phyloP scores from a whole-genome alignment of 92 coral and sea anemone species.

The Siderastrea siderea region DNA sequence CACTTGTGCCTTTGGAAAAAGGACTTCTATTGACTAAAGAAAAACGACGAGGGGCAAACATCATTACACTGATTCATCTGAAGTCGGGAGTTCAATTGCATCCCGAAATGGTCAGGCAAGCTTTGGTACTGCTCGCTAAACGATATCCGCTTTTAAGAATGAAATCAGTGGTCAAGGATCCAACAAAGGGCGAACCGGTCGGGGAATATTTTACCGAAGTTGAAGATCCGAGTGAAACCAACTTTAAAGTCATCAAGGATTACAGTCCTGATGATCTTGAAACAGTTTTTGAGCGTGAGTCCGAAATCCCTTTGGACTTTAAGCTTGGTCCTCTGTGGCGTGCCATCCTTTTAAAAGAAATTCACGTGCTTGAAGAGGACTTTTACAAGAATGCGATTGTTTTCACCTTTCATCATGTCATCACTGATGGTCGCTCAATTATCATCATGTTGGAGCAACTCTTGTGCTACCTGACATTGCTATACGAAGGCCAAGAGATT shows the following conservation, averaged over 20 bases:
- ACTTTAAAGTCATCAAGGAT: background rate
- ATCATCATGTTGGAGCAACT: too few species aligned
- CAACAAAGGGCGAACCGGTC: background rate
- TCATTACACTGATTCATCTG: background rate
- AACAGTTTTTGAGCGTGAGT: constrained; percentile 29
- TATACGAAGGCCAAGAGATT: constrained; percentile 36
- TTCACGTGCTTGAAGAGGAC: too few species aligned
- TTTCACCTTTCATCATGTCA: too few species aligned
- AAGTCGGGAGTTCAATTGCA: background rate
- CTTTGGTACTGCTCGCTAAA: constrained; percentile 12
- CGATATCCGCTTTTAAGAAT: constrained; percentile 16
- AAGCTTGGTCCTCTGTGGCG: too few species aligned
- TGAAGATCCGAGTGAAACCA: background rate
- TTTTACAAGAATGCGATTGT: too few species aligned
- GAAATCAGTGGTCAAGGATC: background rate
- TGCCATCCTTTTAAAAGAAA: too few species aligned
- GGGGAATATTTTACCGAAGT: constrained; percentile 9
- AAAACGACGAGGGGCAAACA: constrained; percentile 4
- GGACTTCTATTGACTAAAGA: background rate
- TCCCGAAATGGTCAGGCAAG: constrained; percentile 21
- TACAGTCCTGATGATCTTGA: background rate
- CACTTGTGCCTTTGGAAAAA: background rate
- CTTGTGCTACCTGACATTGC: too few species aligned
- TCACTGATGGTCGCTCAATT: too few species aligned
- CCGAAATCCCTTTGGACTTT: constrained; percentile 35